Evolutionary conservation across 2,888 invertebrate species (phyloP).

Genomic region (Nineta flava): DNA sequence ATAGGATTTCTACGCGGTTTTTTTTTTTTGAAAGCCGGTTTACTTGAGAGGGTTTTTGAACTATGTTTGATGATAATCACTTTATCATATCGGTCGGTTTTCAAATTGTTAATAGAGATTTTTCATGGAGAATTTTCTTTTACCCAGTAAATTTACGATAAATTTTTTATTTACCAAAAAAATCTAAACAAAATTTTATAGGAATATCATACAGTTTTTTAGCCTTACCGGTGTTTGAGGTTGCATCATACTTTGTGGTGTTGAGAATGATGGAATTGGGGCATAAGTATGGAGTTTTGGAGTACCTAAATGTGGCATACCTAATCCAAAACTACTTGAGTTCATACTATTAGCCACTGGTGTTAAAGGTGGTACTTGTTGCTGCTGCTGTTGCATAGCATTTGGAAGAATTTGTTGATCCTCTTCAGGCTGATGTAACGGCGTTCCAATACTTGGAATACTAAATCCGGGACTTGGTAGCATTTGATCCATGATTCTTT

Average conservation of each 20-base stretch:
- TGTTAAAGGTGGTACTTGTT: slow-evolving; percentile 39
- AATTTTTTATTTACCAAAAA: no score
- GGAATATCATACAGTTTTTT: no score
- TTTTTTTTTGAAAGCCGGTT: no score
- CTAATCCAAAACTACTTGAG: slow-evolving; percentile 39
- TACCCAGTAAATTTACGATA: no score
- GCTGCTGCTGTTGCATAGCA: slow-evolving; percentile 58
- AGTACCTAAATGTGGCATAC: slow-evolving; percentile 44
- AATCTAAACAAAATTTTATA: no score
- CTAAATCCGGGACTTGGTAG: slow-evolving; percentile 76
- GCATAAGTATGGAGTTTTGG: slow-evolving; percentile 53
- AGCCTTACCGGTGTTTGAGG: slow-evolving; percentile 78
- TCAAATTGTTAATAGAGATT: no score
- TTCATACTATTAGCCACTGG: slow-evolving; percentile 37
- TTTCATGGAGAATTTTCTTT: no score
- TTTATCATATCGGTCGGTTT: no score
- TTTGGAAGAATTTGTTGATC: slow-evolving; percentile 80
- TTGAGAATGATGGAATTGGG: slow-evolving; percentile 58
- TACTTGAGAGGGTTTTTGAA: no score
- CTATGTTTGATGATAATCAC: no score
- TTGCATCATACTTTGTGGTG: slow-evolving; percentile 76
- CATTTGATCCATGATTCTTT: slow-evolving; percentile 66
- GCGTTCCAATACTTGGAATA: slow-evolving; percentile 82
- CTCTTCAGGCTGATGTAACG: slow-evolving; percentile 78
- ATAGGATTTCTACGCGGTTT: no score